These are phyloP conservation scores for Heliconius ismenius DNA, from an alignment of 2,888 invertebrate species.

Conservation along the genomic window DNA sequence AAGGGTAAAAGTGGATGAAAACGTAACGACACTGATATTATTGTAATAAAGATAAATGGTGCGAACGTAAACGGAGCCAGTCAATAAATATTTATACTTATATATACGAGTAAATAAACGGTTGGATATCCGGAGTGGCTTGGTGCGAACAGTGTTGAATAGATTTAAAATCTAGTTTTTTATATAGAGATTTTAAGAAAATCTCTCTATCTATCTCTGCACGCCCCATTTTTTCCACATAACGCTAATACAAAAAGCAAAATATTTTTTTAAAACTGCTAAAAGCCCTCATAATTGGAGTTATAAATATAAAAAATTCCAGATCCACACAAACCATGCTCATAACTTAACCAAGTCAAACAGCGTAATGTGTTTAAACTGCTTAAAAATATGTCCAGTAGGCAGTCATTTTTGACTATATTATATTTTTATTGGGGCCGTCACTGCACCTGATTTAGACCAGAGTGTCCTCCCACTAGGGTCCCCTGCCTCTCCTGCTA, in stretches of 20 bases:
- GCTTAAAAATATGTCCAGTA: neutral
- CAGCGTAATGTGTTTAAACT: neutral
- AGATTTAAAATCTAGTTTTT: too few relatives aligned
- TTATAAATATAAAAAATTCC: neutral
- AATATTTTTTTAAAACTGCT: too few relatives aligned
- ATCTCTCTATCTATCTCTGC: too few relatives aligned
- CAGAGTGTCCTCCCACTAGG: too few relatives aligned
- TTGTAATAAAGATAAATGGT: conserved; percentile 27
- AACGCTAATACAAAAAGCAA: too few relatives aligned
- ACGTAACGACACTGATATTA: conserved; percentile 23
- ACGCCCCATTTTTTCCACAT: too few relatives aligned
- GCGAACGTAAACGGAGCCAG: conserved; percentile 16
- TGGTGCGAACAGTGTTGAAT: neutral
- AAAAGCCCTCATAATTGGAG: too few relatives aligned
- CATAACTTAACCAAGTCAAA: neutral
- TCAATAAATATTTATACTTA: conserved; percentile 22
- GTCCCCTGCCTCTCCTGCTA: too few relatives aligned
- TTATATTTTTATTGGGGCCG: neutral
- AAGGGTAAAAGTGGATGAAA: conserved; percentile 21
- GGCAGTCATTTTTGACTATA: neutral
- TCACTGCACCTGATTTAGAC: too few relatives aligned
- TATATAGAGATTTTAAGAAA: too few relatives aligned
- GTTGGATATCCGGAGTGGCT: neutral
- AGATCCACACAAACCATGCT: neutral
- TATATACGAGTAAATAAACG: neutral